Evolutionary conservation across 2,113 vertebrate species (phyloP).

Genomic region (Barbus barbus): DNA sequence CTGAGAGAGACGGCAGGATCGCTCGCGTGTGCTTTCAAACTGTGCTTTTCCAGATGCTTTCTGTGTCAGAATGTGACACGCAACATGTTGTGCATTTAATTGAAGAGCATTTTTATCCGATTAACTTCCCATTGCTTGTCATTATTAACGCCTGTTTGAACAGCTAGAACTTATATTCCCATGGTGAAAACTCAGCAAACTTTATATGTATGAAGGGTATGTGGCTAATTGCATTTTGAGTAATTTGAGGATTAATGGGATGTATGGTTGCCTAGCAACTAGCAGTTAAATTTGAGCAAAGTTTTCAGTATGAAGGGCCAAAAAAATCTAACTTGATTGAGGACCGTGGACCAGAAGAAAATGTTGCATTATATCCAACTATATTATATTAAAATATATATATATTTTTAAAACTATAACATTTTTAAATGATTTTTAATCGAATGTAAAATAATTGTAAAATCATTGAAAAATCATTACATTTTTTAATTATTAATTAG

Average conservation of each 20-base stretch:
- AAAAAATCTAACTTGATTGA: not conserved
- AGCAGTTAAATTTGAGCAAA: not conserved
- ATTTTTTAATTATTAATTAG: too few species aligned
- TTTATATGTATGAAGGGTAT: not conserved
- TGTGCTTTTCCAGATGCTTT: not conserved
- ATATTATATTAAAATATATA: too few species aligned
- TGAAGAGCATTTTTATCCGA: not conserved
- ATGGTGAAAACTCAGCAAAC: not conserved
- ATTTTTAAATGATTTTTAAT: too few species aligned
- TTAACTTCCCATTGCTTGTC: not conserved
- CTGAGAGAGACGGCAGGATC: not conserved
- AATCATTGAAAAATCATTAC: too few species aligned
- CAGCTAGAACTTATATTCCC: not conserved
- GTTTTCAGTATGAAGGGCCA: not conserved
- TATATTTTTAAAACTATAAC: too few species aligned
- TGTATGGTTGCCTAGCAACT: slow-evolving; percentile 23
- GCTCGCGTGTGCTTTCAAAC: not conserved
- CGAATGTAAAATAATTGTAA: too few species aligned
- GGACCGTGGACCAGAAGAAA: not conserved
- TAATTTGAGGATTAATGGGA: slow-evolving; percentile 10
- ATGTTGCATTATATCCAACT: not conserved
- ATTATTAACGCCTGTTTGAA: slow-evolving; percentile 7
- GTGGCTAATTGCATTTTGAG: slow-evolving; percentile 16
- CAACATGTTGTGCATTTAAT: not conserved
- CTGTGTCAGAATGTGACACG: not conserved